Base-by-base conservation (phyloP, 2,888 invertebrate genomes). In the Ophion ellenae region DNA sequence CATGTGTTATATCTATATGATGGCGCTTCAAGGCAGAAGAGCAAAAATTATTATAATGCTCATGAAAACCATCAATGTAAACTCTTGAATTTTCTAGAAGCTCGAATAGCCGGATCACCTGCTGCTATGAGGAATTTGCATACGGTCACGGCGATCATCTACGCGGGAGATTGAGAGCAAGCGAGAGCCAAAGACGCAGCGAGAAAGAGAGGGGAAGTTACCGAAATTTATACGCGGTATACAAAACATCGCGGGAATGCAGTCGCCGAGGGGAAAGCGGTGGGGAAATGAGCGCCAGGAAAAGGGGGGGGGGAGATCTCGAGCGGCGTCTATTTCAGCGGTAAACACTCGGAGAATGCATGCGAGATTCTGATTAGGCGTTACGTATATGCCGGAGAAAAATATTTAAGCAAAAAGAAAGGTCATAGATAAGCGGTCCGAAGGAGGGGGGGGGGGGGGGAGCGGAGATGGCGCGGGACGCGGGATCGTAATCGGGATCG, bases 321-420 rank as follows among this genome's bases (percentile, higher is more conserved):
- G 28, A 69, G 67, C 78, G 47, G 67, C 79, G 79, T 79, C 79
- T 61, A 78, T 74, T 69, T 78, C 64, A 71, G 57, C 82, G 63
- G 71, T 79, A 82, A 85, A 85, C 85, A 71, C 47, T 85, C 64
- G 59, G 45, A 67, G 59, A 77, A 59, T 78, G 79, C 64, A 75
- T 81, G 59, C 28, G 45, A 45, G 45, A 69, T 32, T 28, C 61
- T 36, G 57, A 45, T 64, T 77, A 59, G 14, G 24, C 59, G 77
- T 69, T 67, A 69, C 59, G 59, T 36, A 67, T 67, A 69, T 47
- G 47, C 14, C 57, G 24, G 28, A 53, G 24, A 77, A 20, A 40
- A 59, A 74, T 74, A 74, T 63, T 4, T n/a, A 63, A 20, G 14
- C 7, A 28, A 47, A 67, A 69, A 70, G 67, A 70, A 69, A 77